phyloP scores from a whole-genome alignment of 2,888 invertebrate species.

The Exephanes ischioxanthus region DNA sequence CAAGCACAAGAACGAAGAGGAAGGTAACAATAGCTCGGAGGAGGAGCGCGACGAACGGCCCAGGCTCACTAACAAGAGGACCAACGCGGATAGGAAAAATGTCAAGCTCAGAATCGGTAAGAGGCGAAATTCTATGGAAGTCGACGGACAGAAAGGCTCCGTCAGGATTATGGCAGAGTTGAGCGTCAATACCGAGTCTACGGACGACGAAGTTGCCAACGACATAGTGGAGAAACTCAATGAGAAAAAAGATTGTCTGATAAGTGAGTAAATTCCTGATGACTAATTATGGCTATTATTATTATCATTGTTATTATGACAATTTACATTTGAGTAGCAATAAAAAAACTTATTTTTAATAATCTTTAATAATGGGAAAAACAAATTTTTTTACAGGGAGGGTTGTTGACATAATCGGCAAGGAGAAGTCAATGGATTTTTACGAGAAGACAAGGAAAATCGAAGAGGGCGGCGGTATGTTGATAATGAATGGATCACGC shows the following conservation, averaged over 20 bases:
- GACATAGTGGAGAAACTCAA: conserved; percentile 91
- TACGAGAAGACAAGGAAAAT: conserved; percentile 93
- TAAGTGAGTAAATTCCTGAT: conserved; percentile 86
- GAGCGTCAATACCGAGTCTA: conserved; percentile 85
- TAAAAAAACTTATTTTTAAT: neutral
- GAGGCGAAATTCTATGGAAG: conserved; percentile 84
- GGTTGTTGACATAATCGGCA: conserved; percentile 90
- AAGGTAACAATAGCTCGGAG: conserved; percentile 86
- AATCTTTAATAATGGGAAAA: neutral
- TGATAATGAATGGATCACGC: conserved; percentile 92
- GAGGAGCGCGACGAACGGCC: conserved; percentile 83
- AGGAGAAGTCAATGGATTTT: conserved; percentile 90
- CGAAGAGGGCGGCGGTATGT: conserved; percentile 94
- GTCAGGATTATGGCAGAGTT: conserved; percentile 88
- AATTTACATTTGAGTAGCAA: neutral
- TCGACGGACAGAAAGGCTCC: conserved; percentile 86
- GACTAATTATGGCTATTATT: neutral
- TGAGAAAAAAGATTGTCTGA: conserved; percentile 91
- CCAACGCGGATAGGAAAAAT: conserved; percentile 87
- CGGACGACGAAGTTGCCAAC: conserved; percentile 88
- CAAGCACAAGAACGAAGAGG: conserved; percentile 64
- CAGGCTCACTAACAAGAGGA: conserved; percentile 87
- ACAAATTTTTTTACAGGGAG: conserved; percentile 86
- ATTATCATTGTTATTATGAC: neutral
- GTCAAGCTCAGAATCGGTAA: conserved; percentile 87